Conservation (phyloP, 2,797 vertebrate species). For the Helarctos malayanus region DNA sequence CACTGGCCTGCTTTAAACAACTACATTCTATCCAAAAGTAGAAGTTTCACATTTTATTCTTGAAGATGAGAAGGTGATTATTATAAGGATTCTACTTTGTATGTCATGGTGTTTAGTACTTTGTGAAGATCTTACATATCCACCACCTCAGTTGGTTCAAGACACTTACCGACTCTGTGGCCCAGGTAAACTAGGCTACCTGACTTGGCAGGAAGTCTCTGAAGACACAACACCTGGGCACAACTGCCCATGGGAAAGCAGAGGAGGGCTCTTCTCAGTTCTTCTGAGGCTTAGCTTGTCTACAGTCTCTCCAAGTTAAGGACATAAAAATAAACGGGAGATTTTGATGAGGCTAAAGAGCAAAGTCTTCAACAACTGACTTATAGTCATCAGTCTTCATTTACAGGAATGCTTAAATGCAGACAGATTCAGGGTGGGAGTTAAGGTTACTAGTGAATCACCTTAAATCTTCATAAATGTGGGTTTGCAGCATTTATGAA, state of each 20-base stretch:
- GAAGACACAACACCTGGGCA: not conserved
- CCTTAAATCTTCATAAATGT: not conserved
- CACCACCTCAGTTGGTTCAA: not conserved
- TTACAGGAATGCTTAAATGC: not conserved
- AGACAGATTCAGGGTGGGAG: not conserved
- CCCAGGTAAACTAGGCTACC: not conserved
- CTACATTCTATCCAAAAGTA: not conserved
- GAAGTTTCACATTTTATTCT: not conserved
- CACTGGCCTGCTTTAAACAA: not conserved
- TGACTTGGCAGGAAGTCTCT: not conserved
- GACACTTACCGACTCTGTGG: not conserved
- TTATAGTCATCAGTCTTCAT: not conserved
- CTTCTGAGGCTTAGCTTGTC: not conserved
- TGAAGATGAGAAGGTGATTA: constrained; percentile 15
- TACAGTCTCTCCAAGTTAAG: not conserved
- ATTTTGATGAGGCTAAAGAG: not conserved
- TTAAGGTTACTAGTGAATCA: not conserved
- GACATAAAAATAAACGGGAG: not conserved
- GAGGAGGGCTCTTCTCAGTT: not conserved
- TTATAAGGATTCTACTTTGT: not conserved
- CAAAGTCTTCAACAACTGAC: not conserved
- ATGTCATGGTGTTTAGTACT: not conserved
- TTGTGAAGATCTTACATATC: not conserved
- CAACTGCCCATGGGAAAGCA: not conserved
- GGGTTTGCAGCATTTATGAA: not conserved